Conservation (phyloP, 1,140 invertebrate genomes). For the Brachionus plicatilis region DNA sequence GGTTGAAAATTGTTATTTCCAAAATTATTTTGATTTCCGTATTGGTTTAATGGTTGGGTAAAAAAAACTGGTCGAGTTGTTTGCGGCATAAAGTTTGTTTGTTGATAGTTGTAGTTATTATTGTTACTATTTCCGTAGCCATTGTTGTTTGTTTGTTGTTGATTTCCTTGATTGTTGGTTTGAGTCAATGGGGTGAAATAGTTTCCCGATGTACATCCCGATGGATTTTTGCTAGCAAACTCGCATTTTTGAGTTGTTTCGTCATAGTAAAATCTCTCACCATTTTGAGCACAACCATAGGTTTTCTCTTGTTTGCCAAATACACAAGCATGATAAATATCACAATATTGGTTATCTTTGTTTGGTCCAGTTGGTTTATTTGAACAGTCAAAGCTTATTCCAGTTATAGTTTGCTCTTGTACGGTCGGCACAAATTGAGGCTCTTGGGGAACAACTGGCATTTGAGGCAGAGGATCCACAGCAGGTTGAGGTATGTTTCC, state of each 20-base stretch:
- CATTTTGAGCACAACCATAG: constrained; percentile 34
- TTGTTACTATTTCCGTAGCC: background rate
- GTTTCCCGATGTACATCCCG: constrained; percentile 14
- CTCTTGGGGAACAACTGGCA: background rate
- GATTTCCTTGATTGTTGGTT: background rate
- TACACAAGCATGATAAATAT: constrained; percentile 40
- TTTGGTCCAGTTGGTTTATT: constrained; percentile 9
- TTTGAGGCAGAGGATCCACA: background rate
- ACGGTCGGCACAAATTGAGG: constrained; percentile 11
- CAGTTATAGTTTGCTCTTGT: background rate
- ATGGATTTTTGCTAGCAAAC: background rate
- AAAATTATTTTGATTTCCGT: background rate
- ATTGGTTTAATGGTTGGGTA: background rate
- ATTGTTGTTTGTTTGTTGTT: background rate
- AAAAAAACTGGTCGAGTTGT: background rate
- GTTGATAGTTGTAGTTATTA: constrained; percentile 6
- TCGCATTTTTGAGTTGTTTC: constrained; percentile 39
- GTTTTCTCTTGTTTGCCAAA: constrained; percentile 33
- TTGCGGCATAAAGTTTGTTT: constrained; percentile 5
- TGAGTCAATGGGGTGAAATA: constrained; percentile 5
- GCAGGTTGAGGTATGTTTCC: background rate
- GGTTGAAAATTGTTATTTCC: background rate
- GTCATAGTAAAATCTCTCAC: constrained; percentile 40
- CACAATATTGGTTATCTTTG: constrained; percentile 37
- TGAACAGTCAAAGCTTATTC: constrained; percentile 34